Base-by-base conservation (phyloP, 2,797 vertebrate genomes). In the Distichodus sexfasciatus region DNA sequence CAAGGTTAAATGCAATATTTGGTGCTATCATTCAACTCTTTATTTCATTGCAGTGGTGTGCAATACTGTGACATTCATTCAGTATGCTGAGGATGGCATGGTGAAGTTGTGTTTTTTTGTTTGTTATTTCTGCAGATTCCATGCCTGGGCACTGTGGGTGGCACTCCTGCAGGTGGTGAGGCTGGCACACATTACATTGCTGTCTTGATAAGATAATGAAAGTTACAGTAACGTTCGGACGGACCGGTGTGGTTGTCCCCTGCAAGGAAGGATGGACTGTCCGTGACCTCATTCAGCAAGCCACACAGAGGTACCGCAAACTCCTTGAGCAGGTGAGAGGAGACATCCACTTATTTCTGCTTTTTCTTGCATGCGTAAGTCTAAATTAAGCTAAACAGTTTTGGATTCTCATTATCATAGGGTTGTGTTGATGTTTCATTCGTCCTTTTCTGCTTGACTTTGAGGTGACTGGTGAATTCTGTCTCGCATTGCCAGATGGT, bases 181-280 rank as follows among this genome's bases (percentile, higher is more conserved):
- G n/a, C n/a, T n/a, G n/a, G n/a, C n/a, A n/a, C n/a, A n/a, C n/a
- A n/a, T n/a, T n/a, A n/a, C n/a, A n/a, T n/a, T n/a, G n/a, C n/a
- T n/a, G n/a, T n/a, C n/a, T n/a, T n/a, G n/a, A n/a, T n/a, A n/a
- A 69, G 11, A 69, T 62, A 4, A 98, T 98, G 96, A 98, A 98
- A 89, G 95, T 97, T 85, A 98, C 96, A 0, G 95, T 98, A 71
- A 94, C 89, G 23, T 98, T 98, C 81, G 96, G 95, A 71, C 82
- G 91, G 83, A 98, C 94, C 0, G 92, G 93, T 53, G 96, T 98
- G 78, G 95, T 98, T 66, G 96, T 98, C 21, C 95, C 96, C 44
- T 98, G 95, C 80, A 94, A 94, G 79, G 92, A 95, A 10, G 95
- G 94, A 9, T 94, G 92, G 92, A 94, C 90, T 0, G 94, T 98